These are phyloP conservation scores for Pheosia tremula DNA, from an alignment of 2,888 invertebrate genomes.

Conservation along the genomic window DNA sequence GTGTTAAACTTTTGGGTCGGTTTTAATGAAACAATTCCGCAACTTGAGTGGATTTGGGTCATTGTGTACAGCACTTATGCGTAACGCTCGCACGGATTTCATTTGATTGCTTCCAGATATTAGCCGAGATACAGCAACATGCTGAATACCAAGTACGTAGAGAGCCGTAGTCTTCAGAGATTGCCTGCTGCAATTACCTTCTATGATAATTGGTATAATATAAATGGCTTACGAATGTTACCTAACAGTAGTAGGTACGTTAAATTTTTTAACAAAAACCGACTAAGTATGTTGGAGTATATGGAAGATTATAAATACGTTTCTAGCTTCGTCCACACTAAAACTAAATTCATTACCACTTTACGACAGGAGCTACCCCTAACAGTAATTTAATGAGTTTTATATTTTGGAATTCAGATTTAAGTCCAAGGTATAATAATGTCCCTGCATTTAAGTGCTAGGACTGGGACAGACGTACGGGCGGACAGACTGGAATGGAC, in stretches of 20 bases:
- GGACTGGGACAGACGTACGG: too few species aligned
- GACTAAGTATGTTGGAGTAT: too few species aligned
- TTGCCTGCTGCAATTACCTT: background rate
- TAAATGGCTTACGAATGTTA: background rate
- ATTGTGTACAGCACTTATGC: constrained; percentile 67
- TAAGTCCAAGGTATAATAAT: too few species aligned
- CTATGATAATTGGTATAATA: background rate
- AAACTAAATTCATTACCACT: too few species aligned
- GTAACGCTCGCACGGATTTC: constrained; percentile 50
- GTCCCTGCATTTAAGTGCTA: too few species aligned
- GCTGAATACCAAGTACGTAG: constrained; percentile 25
- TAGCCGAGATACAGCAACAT: constrained; percentile 36
- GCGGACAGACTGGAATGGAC: too few species aligned
- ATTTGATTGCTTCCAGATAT: constrained; percentile 48
- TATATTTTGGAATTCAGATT: too few species aligned
- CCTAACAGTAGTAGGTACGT: background rate
- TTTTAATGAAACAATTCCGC: constrained; percentile 77
- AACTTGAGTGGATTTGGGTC: constrained; percentile 72
- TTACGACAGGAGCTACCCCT: too few species aligned
- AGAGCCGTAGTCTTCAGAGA: background rate
- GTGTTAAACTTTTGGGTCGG: constrained; percentile 74
- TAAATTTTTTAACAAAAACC: background rate
- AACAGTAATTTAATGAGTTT: too few species aligned
- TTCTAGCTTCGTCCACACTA: too few species aligned
- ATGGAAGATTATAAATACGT: too few species aligned